Percentiles rank a stretch among this genome's conserved stretches.
These are phyloP conservation scores for Gadus macrocephalus DNA, from an alignment of 2,113 vertebrate species.

Conservation along the genomic window DNA sequence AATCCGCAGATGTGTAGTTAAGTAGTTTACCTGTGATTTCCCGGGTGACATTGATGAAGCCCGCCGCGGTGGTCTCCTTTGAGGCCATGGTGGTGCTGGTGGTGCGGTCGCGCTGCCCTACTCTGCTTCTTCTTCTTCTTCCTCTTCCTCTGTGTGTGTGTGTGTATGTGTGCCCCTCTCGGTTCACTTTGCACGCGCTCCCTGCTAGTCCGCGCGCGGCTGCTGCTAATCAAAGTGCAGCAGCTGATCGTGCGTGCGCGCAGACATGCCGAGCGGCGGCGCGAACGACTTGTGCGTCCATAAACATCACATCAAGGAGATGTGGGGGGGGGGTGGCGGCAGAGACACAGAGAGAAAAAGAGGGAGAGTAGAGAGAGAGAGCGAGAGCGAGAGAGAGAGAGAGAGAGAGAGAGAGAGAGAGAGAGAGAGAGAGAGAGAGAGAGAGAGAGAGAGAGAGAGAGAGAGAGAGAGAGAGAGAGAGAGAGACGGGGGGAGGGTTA, in stretches of 20 bases:
- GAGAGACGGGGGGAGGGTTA: background rate
- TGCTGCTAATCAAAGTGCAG: slow-evolving; percentile 54
- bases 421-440: slow-evolving; percentile 8
- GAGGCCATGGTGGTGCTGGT: slow-evolving; percentile 62
- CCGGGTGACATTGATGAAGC: slow-evolving; percentile 64
- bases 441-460: background rate
- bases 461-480: background rate
- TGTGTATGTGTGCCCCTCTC: background rate
- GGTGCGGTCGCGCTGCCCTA: slow-evolving; percentile 16
- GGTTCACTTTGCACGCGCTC: slow-evolving; percentile 14
- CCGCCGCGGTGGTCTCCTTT: slow-evolving; percentile 58
- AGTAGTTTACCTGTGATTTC: slow-evolving; percentile 70
- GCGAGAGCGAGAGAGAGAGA: background rate
- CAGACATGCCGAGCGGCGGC: slow-evolving; percentile 52
- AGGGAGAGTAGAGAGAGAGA: too few relatives aligned
- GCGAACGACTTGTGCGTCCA: slow-evolving; percentile 28
- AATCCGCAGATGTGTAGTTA: slow-evolving; percentile 17
- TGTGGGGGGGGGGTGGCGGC: background rate
- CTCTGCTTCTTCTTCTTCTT: background rate
- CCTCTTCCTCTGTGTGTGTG: too few relatives aligned
- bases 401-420: background rate
- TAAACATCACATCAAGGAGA: slow-evolving; percentile 23
- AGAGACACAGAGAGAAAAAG: background rate
- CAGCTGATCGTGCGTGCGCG: slow-evolving; percentile 48
- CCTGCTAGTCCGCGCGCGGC: slow-evolving; percentile 38